Evolutionary conservation across 2,888 invertebrate species (phyloP).

Genomic region (Balanococcus diminutus): DNA sequence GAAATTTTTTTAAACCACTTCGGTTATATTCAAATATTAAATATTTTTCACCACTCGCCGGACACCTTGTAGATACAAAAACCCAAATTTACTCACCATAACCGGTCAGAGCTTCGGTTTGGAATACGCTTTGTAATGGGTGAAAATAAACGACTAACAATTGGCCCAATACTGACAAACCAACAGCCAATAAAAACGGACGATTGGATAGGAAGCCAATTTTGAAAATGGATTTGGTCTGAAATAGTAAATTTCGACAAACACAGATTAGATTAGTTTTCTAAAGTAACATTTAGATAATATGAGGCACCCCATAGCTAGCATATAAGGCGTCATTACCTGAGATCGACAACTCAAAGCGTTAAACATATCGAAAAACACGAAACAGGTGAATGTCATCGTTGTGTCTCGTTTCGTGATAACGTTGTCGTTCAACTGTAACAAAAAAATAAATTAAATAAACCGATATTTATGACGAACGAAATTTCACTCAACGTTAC

Average conservation of each 20-base stretch:
- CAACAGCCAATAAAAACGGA: conserved; percentile 93
- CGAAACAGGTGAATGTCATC: conserved; percentile 99
- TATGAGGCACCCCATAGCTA: conserved; percentile 64
- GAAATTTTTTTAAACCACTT: too few species aligned
- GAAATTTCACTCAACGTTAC: conserved; percentile 65
- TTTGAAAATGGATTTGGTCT: conserved; percentile 90
- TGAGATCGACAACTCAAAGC: conserved; percentile 96
- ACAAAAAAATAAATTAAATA: conserved; percentile 62
- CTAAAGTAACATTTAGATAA: not conserved
- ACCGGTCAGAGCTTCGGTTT: conserved; percentile 91
- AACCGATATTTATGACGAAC: conserved; percentile 61
- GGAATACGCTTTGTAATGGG: conserved; percentile 93
- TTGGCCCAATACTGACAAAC: conserved; percentile 92
- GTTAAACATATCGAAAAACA: conserved; percentile 99
- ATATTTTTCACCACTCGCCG: too few species aligned
- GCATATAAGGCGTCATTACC: conserved; percentile 61
- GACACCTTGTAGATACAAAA: too few species aligned
- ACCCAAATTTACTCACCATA: conserved; percentile 71
- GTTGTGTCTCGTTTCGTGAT: conserved; percentile 98
- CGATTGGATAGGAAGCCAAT: conserved; percentile 83
- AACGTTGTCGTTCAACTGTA: conserved; percentile 87
- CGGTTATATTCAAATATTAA: too few species aligned
- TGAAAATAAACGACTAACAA: conserved; percentile 95
- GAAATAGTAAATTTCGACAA: conserved; percentile 60
- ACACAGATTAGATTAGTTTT: not conserved